These are phyloP conservation scores for Rhegmatorhina hoffmannsi DNA, from an alignment of 2,113 vertebrate genomes.

Conservation along the genomic window DNA sequence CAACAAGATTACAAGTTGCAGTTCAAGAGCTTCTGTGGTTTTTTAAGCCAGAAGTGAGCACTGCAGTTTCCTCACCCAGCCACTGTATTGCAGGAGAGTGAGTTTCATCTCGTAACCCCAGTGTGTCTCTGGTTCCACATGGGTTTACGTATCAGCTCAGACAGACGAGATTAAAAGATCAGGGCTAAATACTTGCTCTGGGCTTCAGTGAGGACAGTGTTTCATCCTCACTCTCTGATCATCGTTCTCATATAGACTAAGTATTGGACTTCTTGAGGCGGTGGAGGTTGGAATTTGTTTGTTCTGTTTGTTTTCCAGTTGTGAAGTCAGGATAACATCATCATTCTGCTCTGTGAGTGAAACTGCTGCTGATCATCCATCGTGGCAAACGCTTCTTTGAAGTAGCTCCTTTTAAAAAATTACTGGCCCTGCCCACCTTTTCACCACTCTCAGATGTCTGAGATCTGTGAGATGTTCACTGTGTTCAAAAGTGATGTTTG, in stretches of 20 bases:
- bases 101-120: not conserved
- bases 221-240: not conserved
- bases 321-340: not conserved
- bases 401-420: not conserved
- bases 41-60: not conserved
- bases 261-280: accelerated
- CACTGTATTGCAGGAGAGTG: not conserved
- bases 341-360: not conserved
- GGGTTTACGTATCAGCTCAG: not conserved
- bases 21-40: not conserved
- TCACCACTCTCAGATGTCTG: not conserved
- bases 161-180: not conserved
- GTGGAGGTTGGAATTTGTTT: not conserved
- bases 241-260: not conserved
- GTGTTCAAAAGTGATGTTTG: not conserved
- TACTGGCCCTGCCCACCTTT: not conserved
- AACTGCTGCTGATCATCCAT: not conserved
- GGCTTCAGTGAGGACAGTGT: not conserved
- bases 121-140: accelerated
- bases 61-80: not conserved
- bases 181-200: not conserved
- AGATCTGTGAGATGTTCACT: not conserved
- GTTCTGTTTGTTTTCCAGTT: not conserved
- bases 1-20: not conserved
- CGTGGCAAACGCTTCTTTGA: not conserved